These are phyloP conservation scores for Alviniconcha marisindica DNA, from an alignment of 1,140 invertebrate genomes.

Conservation along the genomic window DNA sequence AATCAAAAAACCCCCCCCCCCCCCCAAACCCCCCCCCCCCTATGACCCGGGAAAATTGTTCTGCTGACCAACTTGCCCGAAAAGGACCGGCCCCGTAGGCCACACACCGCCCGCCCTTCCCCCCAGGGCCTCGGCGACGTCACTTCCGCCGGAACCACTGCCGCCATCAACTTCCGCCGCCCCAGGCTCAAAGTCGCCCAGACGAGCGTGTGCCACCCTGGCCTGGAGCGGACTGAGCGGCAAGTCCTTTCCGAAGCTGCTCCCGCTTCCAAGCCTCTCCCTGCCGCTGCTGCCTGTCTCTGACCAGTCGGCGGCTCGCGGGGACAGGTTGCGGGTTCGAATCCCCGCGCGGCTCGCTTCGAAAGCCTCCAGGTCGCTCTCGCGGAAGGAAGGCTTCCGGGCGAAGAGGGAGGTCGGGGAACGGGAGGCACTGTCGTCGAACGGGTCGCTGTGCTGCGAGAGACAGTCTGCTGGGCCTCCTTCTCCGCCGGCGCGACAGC, in stretches of 20 bases:
- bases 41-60: slow-evolving; percentile 72
- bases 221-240: not conserved
- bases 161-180: not conserved
- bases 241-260: not conserved
- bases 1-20: slow-evolving; percentile 53
- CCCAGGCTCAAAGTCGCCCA: not conserved
- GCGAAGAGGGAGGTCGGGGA: slow-evolving; percentile 32
- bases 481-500: too few species aligned
- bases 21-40: too few species aligned
- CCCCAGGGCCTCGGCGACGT: not conserved
- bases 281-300: not conserved
- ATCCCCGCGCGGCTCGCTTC: not conserved
- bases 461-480: not conserved
- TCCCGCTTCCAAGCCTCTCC: not conserved
- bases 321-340: not conserved
- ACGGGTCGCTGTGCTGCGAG: slow-evolving; percentile 26
- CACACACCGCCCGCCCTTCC: slow-evolving; percentile 29
- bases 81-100: slow-evolving; percentile 60
- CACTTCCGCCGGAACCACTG: not conserved
- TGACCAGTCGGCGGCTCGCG: not conserved
- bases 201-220: slow-evolving; percentile 9
- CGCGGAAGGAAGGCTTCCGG: not conserved
- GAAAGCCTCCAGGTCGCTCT: slow-evolving; percentile 15
- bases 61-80: slow-evolving; percentile 62
- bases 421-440: slow-evolving; percentile 8